Evolutionary conservation across 2,797 vertebrate species (phyloP), one percentile per base, ranked within the genome.

Genomic region (Gastrophryne carolinensis): DNA sequence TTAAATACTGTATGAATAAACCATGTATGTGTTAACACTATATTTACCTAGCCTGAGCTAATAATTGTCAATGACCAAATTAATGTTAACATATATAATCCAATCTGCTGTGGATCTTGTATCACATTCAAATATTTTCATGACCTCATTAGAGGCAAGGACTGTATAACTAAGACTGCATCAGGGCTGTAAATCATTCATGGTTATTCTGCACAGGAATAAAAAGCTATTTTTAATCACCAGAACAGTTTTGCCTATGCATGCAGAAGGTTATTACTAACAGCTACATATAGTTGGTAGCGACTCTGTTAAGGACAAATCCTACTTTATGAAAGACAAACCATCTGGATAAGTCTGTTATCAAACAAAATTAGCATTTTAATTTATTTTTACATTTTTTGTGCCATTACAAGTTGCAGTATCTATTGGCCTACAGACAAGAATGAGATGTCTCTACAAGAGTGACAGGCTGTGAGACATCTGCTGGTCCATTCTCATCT

Each of bases 181-280:
- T 65, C 68, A 65, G 57, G 58, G 75, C 60, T 66, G 69, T 78
- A 78, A 78, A 78, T 78, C 68, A 78, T 78, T 72, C 68, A 78
- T 78, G 68, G 68, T 58, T 78, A 78, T 72, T 78, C 61, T 66
- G 68, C 61, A 72, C 52, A 58, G 53, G 53, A 78, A 78, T 72
- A 78, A 72, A 78, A 78, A 72, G 61, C 67, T 71, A 71, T 77
- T 70, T 75, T 77, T 77, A 77, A 77, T 77, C 68, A 72, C 60
- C 23, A 27, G 49, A 63, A 26, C 49, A 72, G 35, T 65, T 70
- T 78, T 78, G 61, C 44, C 68, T 78, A 32, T 71, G 75, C 41
- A 58, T 72, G 68, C 68, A 78, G 68, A 78, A 72, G 67, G 61
- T 35, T 65, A 77, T 57, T 65, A 62, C 74, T 24, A 57, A 57